Evolutionary conservation across 2,888 invertebrate genomes (phyloP), one percentile per base, ranked within the genome.

Genomic region (Danaus chrysippus): DNA sequence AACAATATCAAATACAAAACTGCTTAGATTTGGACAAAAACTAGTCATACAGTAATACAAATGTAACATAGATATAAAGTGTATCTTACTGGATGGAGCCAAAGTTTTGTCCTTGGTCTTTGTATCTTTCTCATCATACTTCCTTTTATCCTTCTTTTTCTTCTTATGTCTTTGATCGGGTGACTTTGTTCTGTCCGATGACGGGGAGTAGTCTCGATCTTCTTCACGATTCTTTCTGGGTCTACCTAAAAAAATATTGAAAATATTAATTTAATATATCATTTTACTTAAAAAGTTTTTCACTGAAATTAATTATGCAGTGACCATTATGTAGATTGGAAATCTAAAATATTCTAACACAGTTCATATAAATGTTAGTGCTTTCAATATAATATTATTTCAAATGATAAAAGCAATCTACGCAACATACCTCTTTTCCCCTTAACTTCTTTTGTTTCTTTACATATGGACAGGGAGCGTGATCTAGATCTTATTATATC

Each of bases 21-120:
- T 5, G 23, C 23, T 5, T 6, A 34, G 23, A 6, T 8, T 5
- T 8, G 23, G 6, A 6, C 2, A 34, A 6, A 6, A 6, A 34
- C 23, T 34, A 34, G 23, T 34, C 3, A 5, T 34, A 5, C 23
- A 5, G 23, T 5, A 34, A 34, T 34, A 34, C 23, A 34, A 34
- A 34, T 34, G 23, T 34, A 5, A 2, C 23, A 5, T 1, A 34
- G 23, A 34, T 34, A 5, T 6, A 34, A 34, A 34, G 23, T 34
- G 23, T 42, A 53, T 78, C 88, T 83, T 73, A 91, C 91, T 91
- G 8, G 90, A 90, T 56, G 91, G 91, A 43, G 91, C 89, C 65
- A 91, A 75, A 57, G 91, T 90, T 71, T 88, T 91, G 62, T 91
- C 91, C 62, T 88, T 91, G 56, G 89, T 89, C 64, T 91, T 91